Conservation (phyloP, 2,888 invertebrate species). For the Drosophila monieri region DNA sequence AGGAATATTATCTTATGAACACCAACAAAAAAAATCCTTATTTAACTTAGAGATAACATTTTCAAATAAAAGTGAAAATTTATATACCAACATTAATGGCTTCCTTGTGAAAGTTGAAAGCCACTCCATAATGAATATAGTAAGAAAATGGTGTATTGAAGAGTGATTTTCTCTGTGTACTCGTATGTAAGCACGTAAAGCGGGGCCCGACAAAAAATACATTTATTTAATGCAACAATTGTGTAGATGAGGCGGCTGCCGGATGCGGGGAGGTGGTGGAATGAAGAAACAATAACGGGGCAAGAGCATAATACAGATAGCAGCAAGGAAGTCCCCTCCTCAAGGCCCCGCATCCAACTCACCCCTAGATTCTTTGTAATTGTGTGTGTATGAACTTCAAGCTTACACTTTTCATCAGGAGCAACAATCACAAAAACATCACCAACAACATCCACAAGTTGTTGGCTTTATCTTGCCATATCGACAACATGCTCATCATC, state of each 20-base stretch:
- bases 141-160: background rate
- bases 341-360: background rate
- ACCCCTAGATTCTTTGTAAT: constrained; percentile 7
- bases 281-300: constrained; percentile 38
- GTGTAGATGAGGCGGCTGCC: constrained; percentile 57
- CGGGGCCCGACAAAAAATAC: constrained; percentile 50
- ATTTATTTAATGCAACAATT: constrained; percentile 76
- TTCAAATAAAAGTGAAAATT: background rate
- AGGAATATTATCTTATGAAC: constrained; percentile 15
- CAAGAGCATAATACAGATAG: constrained; percentile 41
- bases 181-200: constrained; percentile 21
- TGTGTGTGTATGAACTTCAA: constrained; percentile 33
- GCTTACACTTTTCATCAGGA: constrained; percentile 36
- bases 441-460: constrained; percentile 25
- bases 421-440: constrained; percentile 21
- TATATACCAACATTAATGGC: background rate
- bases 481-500: constrained; percentile 48
- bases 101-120: background rate
- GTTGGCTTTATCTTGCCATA: constrained; percentile 49
- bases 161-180: constrained; percentile 4
- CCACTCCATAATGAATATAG: too few relatives aligned
- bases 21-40: background rate
- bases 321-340: constrained; percentile 6
- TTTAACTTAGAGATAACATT: background rate
- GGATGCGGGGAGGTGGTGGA: constrained; percentile 19